These are phyloP conservation scores for Sebastes trivittatus DNA, from an alignment of 2,797 vertebrate genomes.

Conservation along the genomic window DNA sequence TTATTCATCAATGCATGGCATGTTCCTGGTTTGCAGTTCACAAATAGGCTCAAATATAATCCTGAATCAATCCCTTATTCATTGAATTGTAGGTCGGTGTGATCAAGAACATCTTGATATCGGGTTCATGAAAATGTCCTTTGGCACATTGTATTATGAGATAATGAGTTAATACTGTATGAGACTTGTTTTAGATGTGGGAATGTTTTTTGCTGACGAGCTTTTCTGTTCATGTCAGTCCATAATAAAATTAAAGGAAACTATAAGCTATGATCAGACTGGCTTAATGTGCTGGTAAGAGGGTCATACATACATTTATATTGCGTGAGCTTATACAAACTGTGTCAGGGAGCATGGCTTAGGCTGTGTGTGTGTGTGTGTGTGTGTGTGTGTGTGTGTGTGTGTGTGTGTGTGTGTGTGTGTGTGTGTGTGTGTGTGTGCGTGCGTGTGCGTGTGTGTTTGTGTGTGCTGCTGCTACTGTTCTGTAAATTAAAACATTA, in stretches of 20 bases:
- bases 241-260: slow-evolving; percentile 1
- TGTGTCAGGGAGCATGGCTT: slow-evolving; percentile 14
- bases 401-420: neutral
- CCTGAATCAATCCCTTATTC: neutral
- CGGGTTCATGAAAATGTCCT: neutral
- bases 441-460: neutral
- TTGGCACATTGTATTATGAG: neutral
- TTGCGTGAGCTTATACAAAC: slow-evolving; percentile 3
- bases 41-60: neutral
- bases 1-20: neutral
- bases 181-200: neutral
- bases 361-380: neutral
- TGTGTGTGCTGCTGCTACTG: neutral
- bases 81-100: neutral
- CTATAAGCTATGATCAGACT: slow-evolving; percentile 18
- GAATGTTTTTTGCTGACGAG: neutral
- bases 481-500: neutral
- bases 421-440: neutral
- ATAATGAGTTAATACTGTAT: neutral
- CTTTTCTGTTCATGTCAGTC: neutral
- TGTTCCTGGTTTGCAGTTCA: neutral
- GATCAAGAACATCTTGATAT: neutral
- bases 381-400: neutral
- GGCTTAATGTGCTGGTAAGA: slow-evolving; percentile 21
- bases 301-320: slow-evolving; percentile 15